These are phyloP conservation scores for Coilia nasus DNA, from an alignment of 2,797 vertebrate species.

Conservation along the genomic window DNA sequence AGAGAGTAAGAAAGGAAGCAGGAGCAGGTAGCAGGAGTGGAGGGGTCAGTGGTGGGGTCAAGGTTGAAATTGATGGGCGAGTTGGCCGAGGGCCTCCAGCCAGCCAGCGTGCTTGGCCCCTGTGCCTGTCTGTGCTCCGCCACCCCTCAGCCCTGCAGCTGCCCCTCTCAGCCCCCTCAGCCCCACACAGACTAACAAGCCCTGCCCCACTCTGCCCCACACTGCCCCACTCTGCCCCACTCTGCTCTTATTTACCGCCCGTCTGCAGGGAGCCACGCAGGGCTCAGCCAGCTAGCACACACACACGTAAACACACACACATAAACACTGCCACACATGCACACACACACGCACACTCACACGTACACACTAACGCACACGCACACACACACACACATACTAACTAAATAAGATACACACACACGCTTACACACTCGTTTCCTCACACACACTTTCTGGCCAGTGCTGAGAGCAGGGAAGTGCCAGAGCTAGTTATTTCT, in stretches of 20 bases:
- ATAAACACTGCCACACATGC: not conserved
- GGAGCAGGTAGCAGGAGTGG: slow-evolving; percentile 26
- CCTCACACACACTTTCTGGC: not conserved
- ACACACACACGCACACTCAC: slow-evolving; percentile 8
- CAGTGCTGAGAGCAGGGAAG: not conserved
- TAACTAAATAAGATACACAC: not conserved
- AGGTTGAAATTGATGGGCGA: slow-evolving; percentile 81
- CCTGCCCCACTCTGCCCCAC: too few relatives aligned
- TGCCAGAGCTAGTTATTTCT: slow-evolving; percentile 15
- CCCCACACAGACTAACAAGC: slow-evolving; percentile 62
- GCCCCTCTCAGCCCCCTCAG: slow-evolving; percentile 66
- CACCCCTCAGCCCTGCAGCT: too few relatives aligned
- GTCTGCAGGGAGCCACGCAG: slow-evolving; percentile 51
- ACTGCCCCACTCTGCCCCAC: slow-evolving; percentile 65
- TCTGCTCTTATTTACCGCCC: slow-evolving; percentile 50
- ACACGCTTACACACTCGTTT: not conserved
- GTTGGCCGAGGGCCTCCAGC: slow-evolving; percentile 69
- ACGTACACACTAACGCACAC: not conserved
- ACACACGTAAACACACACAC: not conserved
- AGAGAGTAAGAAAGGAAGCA: not conserved
- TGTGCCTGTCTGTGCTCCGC: too few relatives aligned
- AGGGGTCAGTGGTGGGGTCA: slow-evolving; percentile 65
- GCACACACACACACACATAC: not conserved
- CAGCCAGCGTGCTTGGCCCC: slow-evolving; percentile 46
- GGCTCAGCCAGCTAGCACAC: slow-evolving; percentile 32